Evolutionary conservation across 2,113 vertebrate species (phyloP), one percentile per base, ranked within the genome.

Genomic region (Panthera leo): DNA sequence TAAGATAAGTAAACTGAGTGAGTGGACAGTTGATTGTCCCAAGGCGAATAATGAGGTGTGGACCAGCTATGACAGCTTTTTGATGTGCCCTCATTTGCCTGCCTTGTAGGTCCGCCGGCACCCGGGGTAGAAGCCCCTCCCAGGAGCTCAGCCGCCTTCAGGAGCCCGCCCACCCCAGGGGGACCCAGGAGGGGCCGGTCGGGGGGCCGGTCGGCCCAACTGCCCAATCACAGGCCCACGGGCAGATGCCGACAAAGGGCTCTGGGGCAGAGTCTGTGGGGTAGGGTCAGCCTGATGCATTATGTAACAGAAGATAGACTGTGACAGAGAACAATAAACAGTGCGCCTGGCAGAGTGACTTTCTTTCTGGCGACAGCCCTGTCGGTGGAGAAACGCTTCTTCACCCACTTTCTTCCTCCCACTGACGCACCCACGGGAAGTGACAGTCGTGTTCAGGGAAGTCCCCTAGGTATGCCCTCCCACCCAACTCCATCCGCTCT

Each of bases 291-390:
- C 27, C 68, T 39, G 4, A 98, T 94, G 88, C 93, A 97, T 91
- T 96, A 95, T 97, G 95, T 97, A 97, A 79, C 94, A 94, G 91
- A 92, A 96, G 96, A 96, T 85, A 58, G 48, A 48, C 95, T 45
- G 61, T 94, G 97, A 98, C 98, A 98, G 95, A 98, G 70, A 93
- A 98, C 98, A 98, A 98, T 98, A 98, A 98, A 98, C 98, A 97
- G 53, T 18, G 67, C 58, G 68, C 84, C 68, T 51, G 31, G 15
- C 61, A 13, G 71, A 89, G 65, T 4, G 27, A 0, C 88, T 36
- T 18, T 9, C 92, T 58, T 71, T 45, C 63, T 61, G 65, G 70
- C 68, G 19, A 34, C 29, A 7, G 51, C 42, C 48, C 10, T 0
- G 10, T 1, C 16, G 45, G 39, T 2, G 42, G 36, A n/a, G 86